These are phyloP conservation scores for Tragelaphus scriptus DNA, from an alignment of 2,113 vertebrate genomes.

Conservation along the genomic window DNA sequence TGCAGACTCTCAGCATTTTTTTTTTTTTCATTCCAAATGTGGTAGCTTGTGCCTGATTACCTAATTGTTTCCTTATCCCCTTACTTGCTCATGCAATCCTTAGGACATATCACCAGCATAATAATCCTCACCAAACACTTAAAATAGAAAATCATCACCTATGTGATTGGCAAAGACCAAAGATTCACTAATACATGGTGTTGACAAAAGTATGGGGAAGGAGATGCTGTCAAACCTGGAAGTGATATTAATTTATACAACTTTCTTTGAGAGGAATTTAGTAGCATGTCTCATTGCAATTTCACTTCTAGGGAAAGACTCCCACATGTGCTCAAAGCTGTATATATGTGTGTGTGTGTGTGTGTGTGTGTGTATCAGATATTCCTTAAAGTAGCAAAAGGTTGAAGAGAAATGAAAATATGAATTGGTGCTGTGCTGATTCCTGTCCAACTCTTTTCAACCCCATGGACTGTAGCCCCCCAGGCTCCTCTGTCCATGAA, in stretches of 20 bases:
- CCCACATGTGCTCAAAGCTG: neutral
- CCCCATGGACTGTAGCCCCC: neutral
- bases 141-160: neutral
- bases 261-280: neutral
- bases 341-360: neutral
- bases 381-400: neutral
- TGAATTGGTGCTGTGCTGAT: neutral
- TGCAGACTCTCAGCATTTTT: neutral
- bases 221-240: neutral
- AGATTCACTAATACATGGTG: fast-evolving
- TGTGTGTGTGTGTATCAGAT: neutral
- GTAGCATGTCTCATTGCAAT: neutral
- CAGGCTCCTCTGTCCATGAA: neutral
- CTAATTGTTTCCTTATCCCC: neutral
- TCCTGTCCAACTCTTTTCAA: neutral
- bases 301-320: neutral
- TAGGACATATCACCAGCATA: neutral
- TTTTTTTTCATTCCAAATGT: neutral
- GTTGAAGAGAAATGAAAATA: neutral
- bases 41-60: neutral
- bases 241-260: neutral
- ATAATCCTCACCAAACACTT: neutral
- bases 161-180: neutral
- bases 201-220: neutral
- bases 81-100: neutral